phyloP scores from a whole-genome alignment of 2,797 vertebrate species.

The Ciconia nigra region DNA sequence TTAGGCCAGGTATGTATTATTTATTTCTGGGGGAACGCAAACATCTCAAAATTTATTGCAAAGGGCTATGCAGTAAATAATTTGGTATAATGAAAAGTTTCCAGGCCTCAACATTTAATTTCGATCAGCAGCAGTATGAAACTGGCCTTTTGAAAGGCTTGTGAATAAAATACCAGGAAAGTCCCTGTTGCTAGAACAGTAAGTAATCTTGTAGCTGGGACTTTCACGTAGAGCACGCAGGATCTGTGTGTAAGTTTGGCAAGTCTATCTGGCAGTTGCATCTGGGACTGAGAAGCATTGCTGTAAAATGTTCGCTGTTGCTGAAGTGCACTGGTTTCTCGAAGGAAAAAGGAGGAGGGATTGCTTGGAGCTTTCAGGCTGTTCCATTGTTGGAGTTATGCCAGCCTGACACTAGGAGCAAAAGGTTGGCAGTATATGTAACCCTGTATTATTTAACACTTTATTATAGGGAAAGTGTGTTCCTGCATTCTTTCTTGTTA shows the following conservation, averaged over 20 bases:
- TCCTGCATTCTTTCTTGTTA: not conserved
- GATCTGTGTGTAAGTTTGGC: not conserved
- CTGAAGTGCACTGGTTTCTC: not conserved
- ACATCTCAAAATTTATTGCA: not conserved
- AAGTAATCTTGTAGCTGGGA: not conserved
- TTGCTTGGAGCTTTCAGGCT: not conserved
- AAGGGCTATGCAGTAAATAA: not conserved
- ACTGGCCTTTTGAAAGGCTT: not conserved
- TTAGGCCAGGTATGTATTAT: not conserved
- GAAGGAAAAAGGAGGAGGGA: not conserved
- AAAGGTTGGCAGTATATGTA: not conserved
- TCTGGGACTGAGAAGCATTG: not conserved
- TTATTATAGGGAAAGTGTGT: not conserved
- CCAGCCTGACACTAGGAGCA: not conserved
- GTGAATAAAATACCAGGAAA: too few species aligned
- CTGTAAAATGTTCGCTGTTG: not conserved
- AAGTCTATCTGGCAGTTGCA: not conserved
- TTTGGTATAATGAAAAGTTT: not conserved
- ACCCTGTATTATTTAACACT: not conserved
- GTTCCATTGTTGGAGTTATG: not conserved
- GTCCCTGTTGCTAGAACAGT: not conserved
- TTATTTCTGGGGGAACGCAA: not conserved
- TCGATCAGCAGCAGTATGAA: not conserved
- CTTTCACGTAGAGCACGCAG: fast-evolving
- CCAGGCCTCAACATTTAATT: not conserved